Evolutionary conservation across 2,888 invertebrate genomes (phyloP).

Genomic region (Cheilosia vernalis): DNA sequence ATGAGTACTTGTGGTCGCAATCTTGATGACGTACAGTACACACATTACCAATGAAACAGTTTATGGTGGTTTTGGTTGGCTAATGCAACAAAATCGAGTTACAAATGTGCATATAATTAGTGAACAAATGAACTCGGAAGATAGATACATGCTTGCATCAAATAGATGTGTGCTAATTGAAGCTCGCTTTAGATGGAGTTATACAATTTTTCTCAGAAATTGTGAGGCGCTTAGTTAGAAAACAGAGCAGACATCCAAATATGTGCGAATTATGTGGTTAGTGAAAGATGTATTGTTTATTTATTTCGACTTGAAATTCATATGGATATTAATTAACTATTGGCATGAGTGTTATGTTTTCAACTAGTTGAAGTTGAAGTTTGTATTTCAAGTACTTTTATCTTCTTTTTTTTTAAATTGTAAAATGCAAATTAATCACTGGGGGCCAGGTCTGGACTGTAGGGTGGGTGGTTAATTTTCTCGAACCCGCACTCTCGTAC

Average conservation of each 20-base stretch:
- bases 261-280: neutral
- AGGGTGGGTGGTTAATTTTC: too few species aligned
- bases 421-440: too few species aligned
- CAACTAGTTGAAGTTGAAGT: too few species aligned
- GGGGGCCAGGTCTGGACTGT: too few species aligned
- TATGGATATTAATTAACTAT: too few species aligned
- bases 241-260: neutral
- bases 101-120: conserved; percentile 24
- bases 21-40: conserved; percentile 17
- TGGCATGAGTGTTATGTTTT: too few species aligned
- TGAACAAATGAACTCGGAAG: conserved; percentile 6
- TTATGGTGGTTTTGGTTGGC: neutral
- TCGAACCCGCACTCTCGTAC: too few species aligned
- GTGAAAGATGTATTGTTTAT: neutral
- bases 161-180: conserved; percentile 22
- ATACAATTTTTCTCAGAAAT: conserved; percentile 6
- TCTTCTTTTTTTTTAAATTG: too few species aligned
- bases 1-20: conserved; percentile 45
- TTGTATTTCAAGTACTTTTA: too few species aligned
- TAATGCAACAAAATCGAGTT: conserved; percentile 19
- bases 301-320: neutral
- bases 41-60: neutral
- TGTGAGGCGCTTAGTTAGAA: neutral
- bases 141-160: conserved; percentile 1
- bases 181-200: neutral